These are phyloP conservation scores for Oncopeltus fasciatus DNA, from an alignment of 1,140 invertebrate species.

Conservation along the genomic window DNA sequence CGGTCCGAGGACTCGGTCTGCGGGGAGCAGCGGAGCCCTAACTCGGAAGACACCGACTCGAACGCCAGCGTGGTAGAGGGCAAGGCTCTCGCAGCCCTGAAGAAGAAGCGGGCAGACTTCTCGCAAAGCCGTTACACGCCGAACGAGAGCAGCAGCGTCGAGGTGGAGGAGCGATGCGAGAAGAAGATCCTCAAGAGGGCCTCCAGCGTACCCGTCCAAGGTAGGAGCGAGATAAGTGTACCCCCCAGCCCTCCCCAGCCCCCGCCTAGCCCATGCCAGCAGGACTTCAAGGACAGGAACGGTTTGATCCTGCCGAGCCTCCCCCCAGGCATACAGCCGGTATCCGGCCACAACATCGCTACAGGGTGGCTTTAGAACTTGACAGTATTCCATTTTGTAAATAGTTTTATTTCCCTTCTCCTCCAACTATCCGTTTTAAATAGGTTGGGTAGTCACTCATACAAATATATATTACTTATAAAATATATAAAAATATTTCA, in stretches of 20 bases:
- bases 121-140: conserved; percentile 54
- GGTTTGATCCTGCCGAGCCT: conserved; percentile 36
- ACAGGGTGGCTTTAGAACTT: conserved; percentile 45
- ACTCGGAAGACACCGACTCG: conserved; percentile 31
- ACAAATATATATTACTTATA: too few relatives aligned
- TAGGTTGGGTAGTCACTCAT: too few relatives aligned
- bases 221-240: conserved; percentile 16
- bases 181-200: conserved; percentile 38
- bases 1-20: conserved; percentile 72
- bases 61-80: conserved; percentile 29
- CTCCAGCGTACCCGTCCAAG: conserved; percentile 35
- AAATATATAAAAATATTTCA: too few relatives aligned
- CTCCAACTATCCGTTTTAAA: too few relatives aligned
- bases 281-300: conserved; percentile 29
- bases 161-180: conserved; percentile 26
- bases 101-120: conserved; percentile 63
- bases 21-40: conserved; percentile 22
- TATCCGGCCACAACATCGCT: conserved; percentile 43
- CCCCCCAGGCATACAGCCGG: conserved; percentile 44
- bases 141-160: conserved; percentile 32
- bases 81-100: conserved; percentile 47
- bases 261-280: too few relatives aligned
- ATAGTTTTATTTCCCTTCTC: too few relatives aligned
- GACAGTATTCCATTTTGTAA: too few relatives aligned
- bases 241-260: conserved; percentile 10